Evolutionary conservation across 92 coral and sea anemone genomes (phyloP).

Genomic region (Palythoa grandis): DNA sequence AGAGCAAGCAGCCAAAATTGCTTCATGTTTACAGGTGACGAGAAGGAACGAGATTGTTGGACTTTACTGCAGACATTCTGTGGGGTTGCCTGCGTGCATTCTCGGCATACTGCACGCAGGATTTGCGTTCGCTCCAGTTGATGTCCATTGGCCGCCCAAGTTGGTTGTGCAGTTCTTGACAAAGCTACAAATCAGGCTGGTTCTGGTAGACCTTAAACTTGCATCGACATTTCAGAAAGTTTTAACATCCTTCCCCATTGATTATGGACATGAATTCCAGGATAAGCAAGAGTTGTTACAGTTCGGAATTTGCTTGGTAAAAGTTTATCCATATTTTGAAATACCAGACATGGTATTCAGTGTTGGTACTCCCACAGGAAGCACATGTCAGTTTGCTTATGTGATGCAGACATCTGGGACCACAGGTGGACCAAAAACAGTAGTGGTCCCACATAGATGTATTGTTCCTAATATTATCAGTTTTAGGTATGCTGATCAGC

Average conservation of each 20-base stretch:
- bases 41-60: constrained; percentile 57
- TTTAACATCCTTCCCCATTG: background rate
- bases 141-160: constrained; percentile 63
- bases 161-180: constrained; percentile 58
- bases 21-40: constrained; percentile 41
- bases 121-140: constrained; percentile 86
- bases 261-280: background rate
- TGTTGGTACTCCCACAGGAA: background rate
- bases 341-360: background rate
- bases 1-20: constrained; percentile 52
- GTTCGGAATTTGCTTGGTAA: constrained; percentile 23
- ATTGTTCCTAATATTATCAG: constrained; percentile 81
- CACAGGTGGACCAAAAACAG: constrained; percentile 89
- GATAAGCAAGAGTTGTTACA: constrained; percentile 1
- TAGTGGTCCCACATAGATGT: constrained; percentile 88
- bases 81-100: constrained; percentile 64
- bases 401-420: constrained; percentile 98
- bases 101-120: constrained; percentile 72
- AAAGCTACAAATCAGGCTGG: constrained; percentile 39
- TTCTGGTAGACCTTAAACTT: constrained; percentile 58
- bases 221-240: background rate
- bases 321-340: constrained; percentile 11
- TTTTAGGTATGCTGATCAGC: constrained; percentile 54
- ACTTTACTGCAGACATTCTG: constrained; percentile 65
- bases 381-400: constrained; percentile 63